A percentile compares a stretch with the other conserved stretches of the same genome.
Evolutionary conservation across 37 sponge, comb jelly and placozoan species (phyloP).

Genomic region (Halichondria panicea): DNA sequence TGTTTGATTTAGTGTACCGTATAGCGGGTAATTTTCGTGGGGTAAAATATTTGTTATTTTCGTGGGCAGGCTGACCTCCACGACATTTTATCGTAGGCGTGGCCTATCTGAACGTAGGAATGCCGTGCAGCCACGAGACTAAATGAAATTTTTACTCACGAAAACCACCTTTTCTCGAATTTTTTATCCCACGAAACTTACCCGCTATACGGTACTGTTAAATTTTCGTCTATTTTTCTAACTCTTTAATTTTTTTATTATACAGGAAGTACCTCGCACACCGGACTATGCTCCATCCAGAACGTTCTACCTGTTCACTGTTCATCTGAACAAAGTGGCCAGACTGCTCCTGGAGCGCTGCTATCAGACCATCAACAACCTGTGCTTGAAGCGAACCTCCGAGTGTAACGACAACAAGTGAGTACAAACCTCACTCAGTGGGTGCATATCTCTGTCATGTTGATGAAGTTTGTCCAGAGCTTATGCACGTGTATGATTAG

Average conservation of each 20-base stretch:
- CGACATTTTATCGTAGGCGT: no score
- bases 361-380: constrained; percentile 75
- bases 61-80: no score
- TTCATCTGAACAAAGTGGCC: constrained; percentile 67
- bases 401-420: constrained; percentile 61
- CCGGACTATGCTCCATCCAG: constrained; percentile 87
- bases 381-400: constrained; percentile 42
- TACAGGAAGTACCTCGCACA: constrained; percentile 88
- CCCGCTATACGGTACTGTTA: not conserved
- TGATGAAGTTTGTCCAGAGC: not conserved
- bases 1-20: not conserved
- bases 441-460: not conserved
- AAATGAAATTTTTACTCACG: no score
- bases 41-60: no score
- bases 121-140: no score
- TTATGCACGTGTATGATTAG: not conserved
- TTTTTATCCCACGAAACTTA: no score
- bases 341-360: constrained; percentile 72
- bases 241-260: not conserved
- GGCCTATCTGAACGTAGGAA: no score
- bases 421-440: not conserved
- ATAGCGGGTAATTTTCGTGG: no score
- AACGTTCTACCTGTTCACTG: constrained; percentile 91
- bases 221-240: not conserved
- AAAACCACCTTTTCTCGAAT: no score